A percentile compares a stretch with the other conserved stretches of the same genome.
Conservation (phyloP, 1,140 invertebrate genomes). For the Odontomachus brunneus region DNA sequence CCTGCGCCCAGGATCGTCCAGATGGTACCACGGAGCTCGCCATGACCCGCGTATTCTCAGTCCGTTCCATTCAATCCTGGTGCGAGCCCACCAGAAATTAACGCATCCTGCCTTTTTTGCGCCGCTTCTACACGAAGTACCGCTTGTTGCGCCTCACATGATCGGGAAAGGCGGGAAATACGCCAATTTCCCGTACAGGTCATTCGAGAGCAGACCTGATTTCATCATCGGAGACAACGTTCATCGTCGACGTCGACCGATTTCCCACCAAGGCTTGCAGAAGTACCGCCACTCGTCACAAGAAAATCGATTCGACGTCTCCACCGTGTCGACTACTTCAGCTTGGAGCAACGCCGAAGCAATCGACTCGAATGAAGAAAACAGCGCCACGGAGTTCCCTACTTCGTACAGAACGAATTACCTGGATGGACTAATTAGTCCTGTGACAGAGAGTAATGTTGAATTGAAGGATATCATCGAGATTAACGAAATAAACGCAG, state of each 20-base stretch:
- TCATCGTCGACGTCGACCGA: neutral
- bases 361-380: too few species aligned
- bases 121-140: slow-evolving; percentile 12
- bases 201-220: neutral
- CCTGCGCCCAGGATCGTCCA: neutral
- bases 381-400: too few species aligned
- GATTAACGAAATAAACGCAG: too few species aligned
- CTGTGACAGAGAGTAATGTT: too few species aligned
- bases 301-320: neutral
- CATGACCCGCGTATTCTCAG: neutral
- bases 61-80: neutral
- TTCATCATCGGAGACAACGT: slow-evolving; percentile 8
- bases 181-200: neutral
- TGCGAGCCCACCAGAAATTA: slow-evolving; percentile 4
- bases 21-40: neutral
- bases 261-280: neutral
- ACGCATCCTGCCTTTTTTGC: neutral
- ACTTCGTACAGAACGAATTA: too few species aligned
- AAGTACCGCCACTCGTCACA: neutral
- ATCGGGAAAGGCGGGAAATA: neutral
- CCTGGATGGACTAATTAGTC: too few species aligned
- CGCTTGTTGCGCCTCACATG: neutral
- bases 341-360: neutral
- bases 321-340: neutral
- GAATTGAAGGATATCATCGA: too few species aligned